Conservation (phyloP, 2,113 vertebrate genomes). For the Microtus ochrogaster region DNA sequence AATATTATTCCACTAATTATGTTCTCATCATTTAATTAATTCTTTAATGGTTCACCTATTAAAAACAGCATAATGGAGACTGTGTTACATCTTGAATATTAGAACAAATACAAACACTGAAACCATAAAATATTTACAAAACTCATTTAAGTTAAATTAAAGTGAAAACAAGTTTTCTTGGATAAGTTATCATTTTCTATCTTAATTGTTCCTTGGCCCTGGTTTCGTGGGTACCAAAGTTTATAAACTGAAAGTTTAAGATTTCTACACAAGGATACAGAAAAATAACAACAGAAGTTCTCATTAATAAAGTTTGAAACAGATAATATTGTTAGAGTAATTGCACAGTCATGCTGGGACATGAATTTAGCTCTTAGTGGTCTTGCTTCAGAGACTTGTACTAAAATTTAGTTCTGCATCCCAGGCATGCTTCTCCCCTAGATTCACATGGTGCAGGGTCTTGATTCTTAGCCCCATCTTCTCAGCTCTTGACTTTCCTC, state of each 20-base stretch:
- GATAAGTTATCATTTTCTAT: background rate
- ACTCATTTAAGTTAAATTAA: background rate
- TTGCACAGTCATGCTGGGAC: background rate
- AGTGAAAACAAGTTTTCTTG: background rate
- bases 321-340: background rate
- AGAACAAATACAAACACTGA: background rate
- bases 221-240: background rate
- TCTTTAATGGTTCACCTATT: background rate
- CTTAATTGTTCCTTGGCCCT: background rate
- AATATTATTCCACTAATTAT: background rate
- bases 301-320: background rate
- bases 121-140: background rate
- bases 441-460: background rate
- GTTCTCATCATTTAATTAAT: background rate
- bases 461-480: background rate
- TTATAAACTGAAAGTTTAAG: background rate
- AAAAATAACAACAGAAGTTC: background rate
- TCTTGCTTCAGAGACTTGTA: background rate
- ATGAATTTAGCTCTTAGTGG: background rate
- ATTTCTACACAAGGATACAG: background rate
- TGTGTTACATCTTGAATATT: background rate
- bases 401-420: background rate
- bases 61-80: background rate
- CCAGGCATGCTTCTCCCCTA: background rate
- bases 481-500: constrained; percentile 16